Evolutionary conservation across 2,797 vertebrate species (phyloP), one percentile per base, ranked within the genome.

Genomic region (Streptopelia turtur): DNA sequence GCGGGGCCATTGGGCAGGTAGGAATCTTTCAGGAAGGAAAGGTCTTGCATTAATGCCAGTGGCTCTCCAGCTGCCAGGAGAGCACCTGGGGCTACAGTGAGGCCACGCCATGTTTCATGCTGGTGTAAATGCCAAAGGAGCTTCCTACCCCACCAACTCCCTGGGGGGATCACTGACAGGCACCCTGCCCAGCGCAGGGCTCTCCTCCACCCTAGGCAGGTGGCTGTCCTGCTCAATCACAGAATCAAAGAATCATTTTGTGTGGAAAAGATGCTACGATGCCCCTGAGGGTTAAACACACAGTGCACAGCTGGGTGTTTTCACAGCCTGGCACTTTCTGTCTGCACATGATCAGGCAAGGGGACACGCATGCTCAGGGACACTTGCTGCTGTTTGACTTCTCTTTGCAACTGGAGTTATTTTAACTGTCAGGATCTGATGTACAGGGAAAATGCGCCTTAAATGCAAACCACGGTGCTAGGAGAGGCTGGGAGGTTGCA

Each of bases 301-400:
- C 6, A 15, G 28, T 0, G 2, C 16, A 4, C 39, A 65, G 61
- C 6, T 1, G 2, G 30, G 17, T 39, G 13, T 39, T 28, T 49
- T 17, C 11, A 4, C 7, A 31, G n/a, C 33, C 2, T 3, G 28
- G 43, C 24, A 1, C 52, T 63, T 56, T 39, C n/a, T 35, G 31
- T 8, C 35, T 27, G 39, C 52, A 30, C 33, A 7, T 4, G 10
- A 4, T 33, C 59, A 56, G 39, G 11, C 21, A 43, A 60, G 53
- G 35, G 37, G 45, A 37, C 24, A 20, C 3, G 1, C 0, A 3
- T 43, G 28, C 83, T 59, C 24, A 11, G 37, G 35, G 45, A 10
- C n/a, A 13, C 15, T 49, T 37, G 25, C 37, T 53, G 85, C 28
- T 50, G 27, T 60, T 37, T 33, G 43, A 49, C 31, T 60, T n/a